Percentiles rank a stretch among this genome's conserved stretches.
phyloP scores from a whole-genome alignment of 2,797 vertebrate species.

The Phalloptychus januarius region DNA sequence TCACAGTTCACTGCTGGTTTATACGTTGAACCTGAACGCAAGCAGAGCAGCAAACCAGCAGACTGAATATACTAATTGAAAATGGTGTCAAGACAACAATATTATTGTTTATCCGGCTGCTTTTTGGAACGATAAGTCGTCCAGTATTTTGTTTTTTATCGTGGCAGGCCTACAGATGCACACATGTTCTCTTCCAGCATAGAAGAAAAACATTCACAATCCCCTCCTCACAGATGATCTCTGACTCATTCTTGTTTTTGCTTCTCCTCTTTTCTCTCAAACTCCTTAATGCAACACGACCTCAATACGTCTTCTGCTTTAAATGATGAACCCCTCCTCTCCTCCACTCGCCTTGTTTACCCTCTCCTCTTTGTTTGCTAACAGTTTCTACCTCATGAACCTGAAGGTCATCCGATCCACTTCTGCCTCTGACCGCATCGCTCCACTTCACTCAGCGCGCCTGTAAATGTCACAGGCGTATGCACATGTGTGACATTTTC shows the following conservation, averaged over 20 bases:
- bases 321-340: slow-evolving; percentile 1
- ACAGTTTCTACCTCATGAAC: slow-evolving; percentile 18
- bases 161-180: not conserved
- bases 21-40: too few relatives aligned
- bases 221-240: slow-evolving; percentile 21
- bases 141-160: too few relatives aligned
- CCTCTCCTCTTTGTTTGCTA: slow-evolving; percentile 15
- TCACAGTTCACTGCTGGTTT: not conserved
- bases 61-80: too few relatives aligned
- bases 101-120: too few relatives aligned
- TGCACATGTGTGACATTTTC: slow-evolving; percentile 7
- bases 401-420: slow-evolving; percentile 27
- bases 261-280: slow-evolving; percentile 22
- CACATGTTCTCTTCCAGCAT: not conserved
- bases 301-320: slow-evolving; percentile 18
- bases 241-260: slow-evolving; percentile 47
- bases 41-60: too few relatives aligned
- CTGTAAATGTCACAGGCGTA: not conserved
- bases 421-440: slow-evolving; percentile 26
- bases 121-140: too few relatives aligned
- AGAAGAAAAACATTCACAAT: not conserved
- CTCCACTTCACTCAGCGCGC: slow-evolving; percentile 9
- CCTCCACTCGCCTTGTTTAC: slow-evolving; percentile 4
- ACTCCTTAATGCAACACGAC: slow-evolving; percentile 26
- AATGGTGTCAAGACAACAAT: too few relatives aligned